Evolutionary conservation across 2,888 invertebrate species (phyloP), one percentile per base, ranked within the genome.

Genomic region (Chrysodeixis includens): DNA sequence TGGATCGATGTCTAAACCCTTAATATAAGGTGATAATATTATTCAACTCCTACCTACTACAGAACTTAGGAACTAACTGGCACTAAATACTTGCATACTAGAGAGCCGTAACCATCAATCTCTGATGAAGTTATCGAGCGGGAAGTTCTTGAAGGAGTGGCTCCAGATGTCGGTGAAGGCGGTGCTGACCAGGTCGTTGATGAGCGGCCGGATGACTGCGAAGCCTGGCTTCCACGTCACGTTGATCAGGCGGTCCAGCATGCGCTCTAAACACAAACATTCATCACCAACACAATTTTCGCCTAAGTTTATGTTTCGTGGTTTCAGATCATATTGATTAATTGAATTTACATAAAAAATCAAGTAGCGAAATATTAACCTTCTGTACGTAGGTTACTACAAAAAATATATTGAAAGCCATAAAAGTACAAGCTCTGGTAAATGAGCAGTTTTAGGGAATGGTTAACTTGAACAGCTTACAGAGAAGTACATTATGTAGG

Each of bases 131-230:
- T 96, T 92, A 0, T 97, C 95, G 53, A 98, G 90, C 0, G 97
- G 97, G 88, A 98, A 97, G 87, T 97, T 92, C 72, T 95, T 95
- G 86, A 98, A 98, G 58, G 97, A 96, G 64, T 96, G 96, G 83
- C 97, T 97, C 90, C 97, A 97, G 76, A 98, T 98, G 70, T 97
- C 97, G 0, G 98, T 97, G 89, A 98, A 98, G 7, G 97, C 98
- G 0, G 96, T 97, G 86, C 97, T 97, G 71, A 98, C 98, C 68
- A 98, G 93, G 87, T 98, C 98, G 89, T 98, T 97, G 83, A 98
- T 97, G 57, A 98, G 91, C 0, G 98, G 97, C 69, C 96, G 95
- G 60, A 97, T 95, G 49, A 98, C 93, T 1, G 97, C 96, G 83
- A 98, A 97, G 32, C 98, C 98, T 0, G 97, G 96, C 82, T 97